phyloP scores from a whole-genome alignment of 2,113 vertebrate species.

The Trochalopteron elliotii region DNA sequence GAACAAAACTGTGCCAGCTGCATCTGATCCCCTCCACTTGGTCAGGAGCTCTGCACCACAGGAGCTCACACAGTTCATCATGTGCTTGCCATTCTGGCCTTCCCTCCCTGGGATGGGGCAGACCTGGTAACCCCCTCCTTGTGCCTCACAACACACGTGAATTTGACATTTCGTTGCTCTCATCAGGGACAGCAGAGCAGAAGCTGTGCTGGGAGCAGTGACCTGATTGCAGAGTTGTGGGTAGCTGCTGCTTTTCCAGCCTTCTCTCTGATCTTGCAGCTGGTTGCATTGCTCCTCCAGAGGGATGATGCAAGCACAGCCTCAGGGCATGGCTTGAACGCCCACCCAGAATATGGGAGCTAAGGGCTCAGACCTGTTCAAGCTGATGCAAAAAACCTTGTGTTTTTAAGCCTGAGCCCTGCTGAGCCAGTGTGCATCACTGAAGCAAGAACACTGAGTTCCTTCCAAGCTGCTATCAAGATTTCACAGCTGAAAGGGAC shows the following conservation, averaged over 20 bases:
- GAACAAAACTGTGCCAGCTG: fast-evolving
- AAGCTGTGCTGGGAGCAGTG: neutral
- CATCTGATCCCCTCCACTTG: neutral
- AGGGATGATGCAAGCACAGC: neutral
- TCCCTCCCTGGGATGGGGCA: neutral
- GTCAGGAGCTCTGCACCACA: fast-evolving
- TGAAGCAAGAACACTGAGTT: neutral
- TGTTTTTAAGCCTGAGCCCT: neutral
- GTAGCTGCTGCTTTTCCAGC: neutral
- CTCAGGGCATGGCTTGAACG: fast-evolving
- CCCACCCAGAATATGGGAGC: neutral
- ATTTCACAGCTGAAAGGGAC: neutral
- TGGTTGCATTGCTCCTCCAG: neutral
- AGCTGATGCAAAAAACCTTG: neutral
- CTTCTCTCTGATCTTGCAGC: neutral
- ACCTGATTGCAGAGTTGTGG: fast-evolving
- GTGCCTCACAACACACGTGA: neutral
- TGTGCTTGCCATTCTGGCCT: neutral
- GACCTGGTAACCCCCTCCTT: neutral
- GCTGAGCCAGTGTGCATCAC: neutral
- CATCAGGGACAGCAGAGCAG: neutral
- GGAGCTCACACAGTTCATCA: neutral
- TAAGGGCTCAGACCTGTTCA: neutral
- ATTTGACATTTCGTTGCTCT: neutral
- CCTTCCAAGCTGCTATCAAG: neutral